Evolutionary conservation across 2,113 vertebrate species (phyloP).

Genomic region (Megaceryle torquata): DNA sequence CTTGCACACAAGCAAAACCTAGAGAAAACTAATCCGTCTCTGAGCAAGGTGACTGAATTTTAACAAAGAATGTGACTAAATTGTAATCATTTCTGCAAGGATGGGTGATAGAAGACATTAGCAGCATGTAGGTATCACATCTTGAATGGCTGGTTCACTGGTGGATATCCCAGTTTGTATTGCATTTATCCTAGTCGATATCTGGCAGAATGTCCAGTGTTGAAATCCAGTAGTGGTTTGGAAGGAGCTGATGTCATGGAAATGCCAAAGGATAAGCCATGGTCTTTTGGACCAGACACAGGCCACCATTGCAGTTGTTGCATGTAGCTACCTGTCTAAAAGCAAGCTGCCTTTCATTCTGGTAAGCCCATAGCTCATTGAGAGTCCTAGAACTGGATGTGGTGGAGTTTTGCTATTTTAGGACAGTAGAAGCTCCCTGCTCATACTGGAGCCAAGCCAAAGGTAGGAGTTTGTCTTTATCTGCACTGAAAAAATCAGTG

Average conservation of each 20-base stretch:
- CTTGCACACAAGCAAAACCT: not conserved
- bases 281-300: not conserved
- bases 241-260: not conserved
- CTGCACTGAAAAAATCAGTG: not conserved
- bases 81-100: not conserved
- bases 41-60: not conserved
- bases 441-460: fast-evolving
- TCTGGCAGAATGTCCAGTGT: not conserved
- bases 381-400: not conserved
- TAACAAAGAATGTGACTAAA: not conserved
- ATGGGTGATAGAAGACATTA: not conserved
- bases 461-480: not conserved
- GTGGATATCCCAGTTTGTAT: not conserved
- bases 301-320: not conserved
- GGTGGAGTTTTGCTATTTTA: not conserved
- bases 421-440: not conserved
- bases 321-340: not conserved
- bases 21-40: not conserved
- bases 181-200: not conserved
- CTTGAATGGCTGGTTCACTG: not conserved
- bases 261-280: not conserved
- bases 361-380: not conserved
- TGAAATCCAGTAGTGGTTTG: not conserved
- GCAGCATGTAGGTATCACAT: not conserved
- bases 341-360: not conserved